phyloP scores from a whole-genome alignment of 1,140 invertebrate genomes.

The Conus betulinus region DNA sequence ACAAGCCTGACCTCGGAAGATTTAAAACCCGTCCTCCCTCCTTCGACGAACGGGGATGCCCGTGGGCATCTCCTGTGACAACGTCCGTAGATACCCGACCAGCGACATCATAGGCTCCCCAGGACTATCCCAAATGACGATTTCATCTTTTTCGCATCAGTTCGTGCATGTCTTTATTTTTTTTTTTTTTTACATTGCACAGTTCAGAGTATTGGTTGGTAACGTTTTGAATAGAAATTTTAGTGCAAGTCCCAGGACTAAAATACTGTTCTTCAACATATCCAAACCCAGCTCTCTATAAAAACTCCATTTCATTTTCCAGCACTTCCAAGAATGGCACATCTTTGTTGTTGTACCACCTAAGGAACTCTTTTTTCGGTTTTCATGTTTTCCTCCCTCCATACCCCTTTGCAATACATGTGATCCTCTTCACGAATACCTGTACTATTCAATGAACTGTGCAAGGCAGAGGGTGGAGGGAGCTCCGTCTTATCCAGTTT shows the following conservation, averaged over 20 bases:
- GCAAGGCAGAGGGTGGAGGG: slow-evolving; percentile 40
- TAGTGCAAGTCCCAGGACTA: slow-evolving; percentile 44
- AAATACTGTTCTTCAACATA: slow-evolving; percentile 49
- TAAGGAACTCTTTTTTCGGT: slow-evolving; percentile 45
- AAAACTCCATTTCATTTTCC: slow-evolving; percentile 39
- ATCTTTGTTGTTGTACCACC: slow-evolving; percentile 54
- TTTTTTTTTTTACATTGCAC: slow-evolving; percentile 38
- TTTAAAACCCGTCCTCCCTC: no score
- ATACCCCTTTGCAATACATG: slow-evolving; percentile 38
- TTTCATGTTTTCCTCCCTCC: slow-evolving; percentile 45
- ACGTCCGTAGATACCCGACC: slow-evolving; percentile 46
- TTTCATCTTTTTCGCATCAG: slow-evolving; percentile 39
- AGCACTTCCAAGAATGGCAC: slow-evolving; percentile 46
- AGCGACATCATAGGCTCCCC: no score
- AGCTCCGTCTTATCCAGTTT: slow-evolving; percentile 35
- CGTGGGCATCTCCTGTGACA: slow-evolving; percentile 39
- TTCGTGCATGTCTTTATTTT: slow-evolving; percentile 42
- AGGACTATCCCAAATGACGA: slow-evolving; percentile 35
- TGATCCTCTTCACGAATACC: slow-evolving; percentile 48
- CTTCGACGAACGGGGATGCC: no score
- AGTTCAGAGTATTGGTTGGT: slow-evolving; percentile 29
- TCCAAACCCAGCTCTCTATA: slow-evolving; percentile 42
- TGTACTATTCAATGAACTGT: slow-evolving; percentile 35
- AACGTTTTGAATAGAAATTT: slow-evolving; percentile 42
- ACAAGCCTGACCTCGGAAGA: no score